Conservation (phyloP, 1,140 invertebrate species). For the Latrodectus geometricus region DNA sequence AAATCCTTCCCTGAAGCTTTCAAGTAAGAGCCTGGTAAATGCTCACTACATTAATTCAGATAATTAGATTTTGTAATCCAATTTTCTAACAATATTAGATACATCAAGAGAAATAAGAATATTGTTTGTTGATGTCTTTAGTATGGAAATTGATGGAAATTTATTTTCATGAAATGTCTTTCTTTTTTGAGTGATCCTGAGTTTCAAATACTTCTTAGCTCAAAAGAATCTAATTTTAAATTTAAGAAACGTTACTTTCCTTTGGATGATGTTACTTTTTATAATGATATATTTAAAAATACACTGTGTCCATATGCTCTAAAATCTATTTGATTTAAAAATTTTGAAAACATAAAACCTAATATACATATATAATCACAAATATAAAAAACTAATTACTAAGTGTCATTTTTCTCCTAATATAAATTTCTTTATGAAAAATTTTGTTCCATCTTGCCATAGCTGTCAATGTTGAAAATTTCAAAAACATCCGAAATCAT, state of each 20-base stretch:
- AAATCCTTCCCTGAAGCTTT: constrained; percentile 65
- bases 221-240: background rate
- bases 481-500: no score
- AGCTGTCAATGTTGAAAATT: no score
- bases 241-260: background rate
- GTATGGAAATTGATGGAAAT: background rate
- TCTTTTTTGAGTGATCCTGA: background rate
- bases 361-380: constrained; percentile 9
- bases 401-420: no score
- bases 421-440: no score
- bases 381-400: background rate
- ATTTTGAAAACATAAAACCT: constrained; percentile 1
- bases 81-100: constrained; percentile 67
- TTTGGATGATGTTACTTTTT: background rate
- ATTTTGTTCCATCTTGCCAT: no score
- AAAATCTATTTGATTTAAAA: background rate
- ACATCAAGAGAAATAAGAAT: constrained; percentile 68
- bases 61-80: constrained; percentile 68
- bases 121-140: constrained; percentile 22
- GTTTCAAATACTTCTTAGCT: background rate
- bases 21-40: constrained; percentile 47
- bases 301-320: background rate
- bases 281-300: background rate
- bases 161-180: background rate
- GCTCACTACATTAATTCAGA: constrained; percentile 62